Base-by-base conservation (phyloP, 1,140 invertebrate species). In the Mercenaria mercenaria region DNA sequence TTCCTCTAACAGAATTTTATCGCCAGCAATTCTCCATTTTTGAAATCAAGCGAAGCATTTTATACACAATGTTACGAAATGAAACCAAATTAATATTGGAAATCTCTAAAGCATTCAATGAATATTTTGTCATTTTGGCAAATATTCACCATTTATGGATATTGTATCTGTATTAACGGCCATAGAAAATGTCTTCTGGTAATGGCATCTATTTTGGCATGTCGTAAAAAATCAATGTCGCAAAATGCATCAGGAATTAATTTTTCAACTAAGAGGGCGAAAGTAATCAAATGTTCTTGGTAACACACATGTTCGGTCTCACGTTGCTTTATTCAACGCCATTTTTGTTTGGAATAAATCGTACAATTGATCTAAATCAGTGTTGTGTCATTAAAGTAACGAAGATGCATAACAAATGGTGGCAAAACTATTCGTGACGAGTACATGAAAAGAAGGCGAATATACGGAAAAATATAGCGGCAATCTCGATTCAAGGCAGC, bases 81-180 rank as follows among this genome's bases (percentile, higher is more conserved):
- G 76, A 87, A 79, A 37, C 50, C 85, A 87, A 87, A 87, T 87
- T 87, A 87, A 87, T 87, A 77, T 77, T 79, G 69, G 85, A 59
- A 64, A 74, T 87, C 72, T 79, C 85, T 79, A 76, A 87, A 77
- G 74, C 69, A 52, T 79, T 79, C 85, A 64, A 87, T 87, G 85
- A 87, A 87, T 87, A 87, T 87, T 87, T 77, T 87, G 85, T 87
- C 72, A 64, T 87, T 76, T 87, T 64, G 72, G 72, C 85, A 87
- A 87, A 87, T 77, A 87, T 77, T 61, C 56, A 41, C 50, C 26
- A 59, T 76, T 77, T 77, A 79, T 87, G 85, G 56, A 76, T 61
- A 87, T 87, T 87, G 72, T 87, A 87, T 87, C 72, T 47, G 74
- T 76, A 87, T 87, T 87, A 79, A 79, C 47, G n/a, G 67, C 82